Percentiles rank a stretch among this genome's conserved stretches.
Evolutionary conservation across 2,888 invertebrate species (phyloP).

Genomic region (Notodonta ziczac): DNA sequence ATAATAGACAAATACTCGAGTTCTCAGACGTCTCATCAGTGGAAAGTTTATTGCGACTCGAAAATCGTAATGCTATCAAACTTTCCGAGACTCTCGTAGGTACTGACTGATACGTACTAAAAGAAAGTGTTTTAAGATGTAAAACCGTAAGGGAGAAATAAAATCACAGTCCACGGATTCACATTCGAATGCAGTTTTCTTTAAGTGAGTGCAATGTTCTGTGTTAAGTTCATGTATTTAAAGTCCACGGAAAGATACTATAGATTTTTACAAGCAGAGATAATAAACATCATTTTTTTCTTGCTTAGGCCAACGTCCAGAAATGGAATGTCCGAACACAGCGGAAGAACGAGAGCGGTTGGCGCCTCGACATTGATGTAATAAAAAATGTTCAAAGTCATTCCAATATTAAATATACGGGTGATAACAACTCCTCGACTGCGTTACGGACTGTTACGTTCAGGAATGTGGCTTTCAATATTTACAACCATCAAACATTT

Average conservation of each 20-base stretch:
- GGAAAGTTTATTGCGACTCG: constrained; percentile 25
- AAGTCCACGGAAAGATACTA: not conserved
- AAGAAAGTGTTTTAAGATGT: too few species aligned
- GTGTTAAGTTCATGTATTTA: too few species aligned
- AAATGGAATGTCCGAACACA: constrained; percentile 34
- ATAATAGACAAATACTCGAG: constrained; percentile 32
- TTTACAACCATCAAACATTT: constrained; percentile 45
- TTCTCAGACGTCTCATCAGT: constrained; percentile 52
- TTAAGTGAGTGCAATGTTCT: too few species aligned
- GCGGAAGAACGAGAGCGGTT: constrained; percentile 29
- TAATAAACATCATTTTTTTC: not conserved
- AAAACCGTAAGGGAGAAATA: not conserved
- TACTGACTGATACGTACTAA: too few species aligned
- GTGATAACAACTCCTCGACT: constrained; percentile 44
- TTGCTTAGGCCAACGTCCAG: constrained; percentile 35
- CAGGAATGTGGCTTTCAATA: constrained; percentile 53
- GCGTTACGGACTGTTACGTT: constrained; percentile 48
- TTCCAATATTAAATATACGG: constrained; percentile 59
- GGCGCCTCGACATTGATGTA: constrained; percentile 40
- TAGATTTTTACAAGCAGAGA: not conserved
- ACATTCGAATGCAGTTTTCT: too few species aligned
- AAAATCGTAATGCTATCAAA: constrained; percentile 10
- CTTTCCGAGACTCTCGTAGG: too few species aligned
- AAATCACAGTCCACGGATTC: too few species aligned
- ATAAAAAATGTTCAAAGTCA: constrained; percentile 63